Evolutionary conservation across 2,113 vertebrate species (phyloP).

Genomic region (Callospermophilus lateralis): DNA sequence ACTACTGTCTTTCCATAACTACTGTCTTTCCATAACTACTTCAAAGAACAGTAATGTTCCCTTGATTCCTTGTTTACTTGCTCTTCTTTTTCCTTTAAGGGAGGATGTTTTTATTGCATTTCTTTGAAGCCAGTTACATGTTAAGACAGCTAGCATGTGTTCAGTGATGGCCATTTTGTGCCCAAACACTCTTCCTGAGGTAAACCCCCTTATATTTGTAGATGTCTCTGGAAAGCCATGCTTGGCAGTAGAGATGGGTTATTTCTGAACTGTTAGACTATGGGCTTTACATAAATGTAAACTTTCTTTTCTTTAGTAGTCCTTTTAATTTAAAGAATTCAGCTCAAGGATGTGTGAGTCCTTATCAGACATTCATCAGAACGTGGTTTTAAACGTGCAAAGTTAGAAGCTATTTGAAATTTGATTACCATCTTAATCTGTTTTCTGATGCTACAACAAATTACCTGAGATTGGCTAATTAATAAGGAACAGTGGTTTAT

Average conservation of each 20-base stretch:
- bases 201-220: background rate
- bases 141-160: background rate
- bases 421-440: background rate
- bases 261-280: background rate
- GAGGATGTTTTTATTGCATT: background rate
- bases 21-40: background rate
- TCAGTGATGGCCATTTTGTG: background rate
- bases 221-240: background rate
- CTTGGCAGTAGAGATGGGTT: background rate
- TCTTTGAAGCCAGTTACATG: background rate
- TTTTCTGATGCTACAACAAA: background rate
- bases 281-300: background rate
- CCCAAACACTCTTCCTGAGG: background rate
- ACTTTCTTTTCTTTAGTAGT: background rate
- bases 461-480: background rate
- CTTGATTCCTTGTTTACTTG: constrained; percentile 39
- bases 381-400: background rate
- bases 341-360: background rate
- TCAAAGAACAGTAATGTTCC: constrained; percentile 32
- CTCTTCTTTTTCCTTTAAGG: constrained; percentile 17
- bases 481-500: background rate
- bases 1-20: constrained; percentile 1
- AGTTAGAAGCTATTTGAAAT: constrained; percentile 39
- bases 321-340: constrained; percentile 55
- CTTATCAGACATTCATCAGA: background rate